Evolutionary conservation across 2,888 invertebrate genomes (phyloP), one percentile per base, ranked within the genome.

Genomic region (Habroteleia sp.): DNA sequence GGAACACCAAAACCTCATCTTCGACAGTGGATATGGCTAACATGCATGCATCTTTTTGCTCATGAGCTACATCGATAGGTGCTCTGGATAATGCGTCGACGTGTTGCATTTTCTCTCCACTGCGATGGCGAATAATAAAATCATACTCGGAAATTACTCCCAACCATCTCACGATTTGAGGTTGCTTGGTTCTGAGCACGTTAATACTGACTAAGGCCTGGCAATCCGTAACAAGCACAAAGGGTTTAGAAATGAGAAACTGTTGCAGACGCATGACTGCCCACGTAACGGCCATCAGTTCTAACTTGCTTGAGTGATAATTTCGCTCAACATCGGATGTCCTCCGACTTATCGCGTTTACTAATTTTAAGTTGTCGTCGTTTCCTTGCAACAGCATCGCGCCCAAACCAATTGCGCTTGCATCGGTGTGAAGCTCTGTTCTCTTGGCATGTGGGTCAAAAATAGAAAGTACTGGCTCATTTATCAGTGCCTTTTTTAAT

Each of bases 1-100:
- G 37, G 10, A 37, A 37, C 3, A 16, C 16, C n/a, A 16, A n/a
- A 16, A 37, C n/a, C 16, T 37, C 37, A 3, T 27, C 27, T 6
- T n/a, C 8, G 7, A 5, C 27, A 7, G 27, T 27, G 2, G 7
- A 3, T 5, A 27, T n/a, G 2, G 2, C 27, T 2, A 27, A 2
- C 1, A 27, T 37, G 3, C 16, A 2, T 5, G 3, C 16, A 1
- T 1, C 8, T 14, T 37, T 3, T 1, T 7, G 4, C 3, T 37
- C 37, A n/a, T n/a, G n/a, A n/a, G n/a, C n/a, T 2, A 1, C 2
- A 7, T 16, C 37, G 7, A 37, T 16, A 2, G 37, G 37, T 2
- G 37, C 37, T 37, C 37, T 13, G 1, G 37, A 37, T n/a, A 37
- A 10, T 1, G 37, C 37, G 16, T 37, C 37, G 4, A 37, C 37